Percentiles rank a stretch among this genome's conserved stretches.
phyloP scores from a whole-genome alignment of 2,797 vertebrate species.

The Acropternis orthonyx region DNA sequence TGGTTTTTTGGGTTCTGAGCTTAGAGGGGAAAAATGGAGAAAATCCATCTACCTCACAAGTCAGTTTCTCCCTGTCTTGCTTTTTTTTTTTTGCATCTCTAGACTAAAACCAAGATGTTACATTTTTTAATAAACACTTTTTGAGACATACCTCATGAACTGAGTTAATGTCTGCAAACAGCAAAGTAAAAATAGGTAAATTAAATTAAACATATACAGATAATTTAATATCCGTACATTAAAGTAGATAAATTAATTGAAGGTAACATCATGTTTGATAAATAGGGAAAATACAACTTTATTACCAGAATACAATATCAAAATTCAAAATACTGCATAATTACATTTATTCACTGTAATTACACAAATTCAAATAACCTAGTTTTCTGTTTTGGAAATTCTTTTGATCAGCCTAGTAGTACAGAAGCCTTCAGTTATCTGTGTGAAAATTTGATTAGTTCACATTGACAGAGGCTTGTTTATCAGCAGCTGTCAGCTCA shows the following conservation, averaged over 20 bases:
- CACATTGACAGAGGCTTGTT: background rate
- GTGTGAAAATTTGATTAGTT: background rate
- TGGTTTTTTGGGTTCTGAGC: background rate
- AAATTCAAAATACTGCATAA: background rate
- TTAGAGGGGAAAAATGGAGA: fast-evolving
- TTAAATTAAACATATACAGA: background rate
- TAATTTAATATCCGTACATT: background rate
- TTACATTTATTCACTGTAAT: background rate
- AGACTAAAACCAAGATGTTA: background rate
- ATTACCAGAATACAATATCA: background rate
- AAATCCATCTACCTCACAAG: background rate
- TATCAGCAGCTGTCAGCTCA: background rate
- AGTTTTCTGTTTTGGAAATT: background rate
- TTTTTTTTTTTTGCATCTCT: background rate
- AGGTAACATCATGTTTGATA: background rate
- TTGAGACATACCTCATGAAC: background rate
- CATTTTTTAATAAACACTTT: background rate
- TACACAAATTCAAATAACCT: background rate
- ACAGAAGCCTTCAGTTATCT: background rate
- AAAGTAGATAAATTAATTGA: background rate
- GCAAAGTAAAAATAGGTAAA: background rate
- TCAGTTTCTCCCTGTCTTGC: fast-evolving
- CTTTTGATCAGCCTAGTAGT: background rate
- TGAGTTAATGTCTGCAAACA: background rate
- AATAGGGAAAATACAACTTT: background rate